Conservation (phyloP, 2,888 invertebrate species). For the Nineta flava region DNA sequence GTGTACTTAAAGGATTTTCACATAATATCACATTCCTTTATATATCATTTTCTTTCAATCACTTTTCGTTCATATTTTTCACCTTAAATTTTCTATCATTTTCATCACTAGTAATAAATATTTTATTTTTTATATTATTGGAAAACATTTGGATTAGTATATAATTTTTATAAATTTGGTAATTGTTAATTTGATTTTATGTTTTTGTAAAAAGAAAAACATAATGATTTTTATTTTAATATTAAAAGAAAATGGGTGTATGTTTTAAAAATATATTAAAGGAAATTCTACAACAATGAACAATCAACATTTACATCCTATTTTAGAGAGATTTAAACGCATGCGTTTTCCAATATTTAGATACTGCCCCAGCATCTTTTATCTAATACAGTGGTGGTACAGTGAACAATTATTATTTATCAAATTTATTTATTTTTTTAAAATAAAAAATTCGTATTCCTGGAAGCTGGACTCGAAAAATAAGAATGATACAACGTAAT, state of each 20-base stretch:
- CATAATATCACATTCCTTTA: neutral
- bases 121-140: neutral
- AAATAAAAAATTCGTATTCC: no score
- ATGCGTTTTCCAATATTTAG: neutral
- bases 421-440: no score
- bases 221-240: neutral
- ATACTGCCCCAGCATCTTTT: no score
- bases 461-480: no score
- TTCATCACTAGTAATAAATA: neutral
- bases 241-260: neutral
- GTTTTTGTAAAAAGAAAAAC: no score
- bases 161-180: no score
- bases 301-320: neutral
- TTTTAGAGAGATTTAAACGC: neutral
- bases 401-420: no score
- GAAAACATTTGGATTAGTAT: neutral
- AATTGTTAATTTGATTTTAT: neutral
- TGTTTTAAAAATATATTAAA: neutral
- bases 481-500: no score
- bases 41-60: neutral
- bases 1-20: conserved; percentile 4
- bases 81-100: neutral
- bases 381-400: no score
- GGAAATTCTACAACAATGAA: neutral
- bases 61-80: no score